These are phyloP conservation scores for Phaethornis superciliosus DNA, from an alignment of 2,113 vertebrate species.

Conservation along the genomic window DNA sequence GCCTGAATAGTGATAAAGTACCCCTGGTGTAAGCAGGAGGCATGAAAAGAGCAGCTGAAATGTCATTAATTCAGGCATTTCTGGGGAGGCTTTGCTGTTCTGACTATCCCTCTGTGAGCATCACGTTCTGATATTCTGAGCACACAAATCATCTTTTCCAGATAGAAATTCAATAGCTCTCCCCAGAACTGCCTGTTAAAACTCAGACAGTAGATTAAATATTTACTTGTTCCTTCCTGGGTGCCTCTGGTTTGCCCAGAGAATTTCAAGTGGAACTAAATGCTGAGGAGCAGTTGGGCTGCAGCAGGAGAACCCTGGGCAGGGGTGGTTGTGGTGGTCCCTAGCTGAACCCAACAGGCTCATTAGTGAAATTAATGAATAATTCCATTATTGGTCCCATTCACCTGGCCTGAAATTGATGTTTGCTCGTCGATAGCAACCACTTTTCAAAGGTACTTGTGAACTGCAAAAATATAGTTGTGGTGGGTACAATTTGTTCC, in stretches of 20 bases:
- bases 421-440: neutral
- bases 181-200: constrained; percentile 11
- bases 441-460: neutral
- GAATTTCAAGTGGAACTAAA: constrained; percentile 22
- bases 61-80: neutral
- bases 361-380: no score
- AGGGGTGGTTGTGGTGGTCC: fast-evolving
- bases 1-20: neutral
- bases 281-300: neutral
- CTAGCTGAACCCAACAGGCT: neutral
- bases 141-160: neutral
- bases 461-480: neutral
- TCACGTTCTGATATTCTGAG: neutral
- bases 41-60: neutral
- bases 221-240: constrained; percentile 46
- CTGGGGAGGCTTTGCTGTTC: neutral
- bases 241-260: neutral
- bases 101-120: neutral
- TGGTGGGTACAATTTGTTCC: fast-evolving
- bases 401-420: neutral
- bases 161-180: constrained; percentile 44
- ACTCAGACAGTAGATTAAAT: constrained; percentile 47
- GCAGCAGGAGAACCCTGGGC: neutral
- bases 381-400: neutral
- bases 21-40: neutral